These are phyloP conservation scores for Tipula vernalis DNA, from an alignment of 2,888 invertebrate genomes.

Conservation along the genomic window DNA sequence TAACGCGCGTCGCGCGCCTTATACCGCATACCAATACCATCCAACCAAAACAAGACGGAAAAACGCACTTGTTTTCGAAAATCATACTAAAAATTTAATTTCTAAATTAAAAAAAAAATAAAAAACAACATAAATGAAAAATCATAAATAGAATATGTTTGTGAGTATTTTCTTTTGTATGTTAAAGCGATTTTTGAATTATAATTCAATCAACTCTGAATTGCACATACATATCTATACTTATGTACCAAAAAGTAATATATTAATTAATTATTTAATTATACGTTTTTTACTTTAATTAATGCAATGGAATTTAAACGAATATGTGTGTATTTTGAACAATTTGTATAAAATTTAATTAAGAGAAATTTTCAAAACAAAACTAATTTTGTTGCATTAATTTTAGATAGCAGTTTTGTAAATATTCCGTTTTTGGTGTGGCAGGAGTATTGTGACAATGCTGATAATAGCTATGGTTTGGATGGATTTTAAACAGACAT, in stretches of 20 bases:
- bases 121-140: background rate
- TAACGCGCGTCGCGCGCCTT: background rate
- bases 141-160: constrained; percentile 4
- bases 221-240: background rate
- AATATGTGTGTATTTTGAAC: background rate
- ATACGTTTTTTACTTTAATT: background rate
- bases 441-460: background rate
- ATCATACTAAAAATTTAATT: background rate
- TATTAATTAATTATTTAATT: background rate
- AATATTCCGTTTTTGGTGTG: background rate
- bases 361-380: background rate
- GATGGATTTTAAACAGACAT: too few relatives aligned
- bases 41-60: background rate
- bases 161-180: background rate
- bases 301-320: background rate
- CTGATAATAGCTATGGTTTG: background rate
- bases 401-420: background rate
- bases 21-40: background rate
- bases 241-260: background rate
- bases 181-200: background rate
- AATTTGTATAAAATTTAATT: background rate
- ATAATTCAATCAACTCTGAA: background rate
- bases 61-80: background rate
- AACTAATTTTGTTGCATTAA: background rate
- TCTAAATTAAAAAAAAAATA: background rate